A percentile compares a stretch with the other conserved stretches of the same genome.
Conservation (phyloP, 1,140 invertebrate genomes). For the Achatina immaculata region DNA sequence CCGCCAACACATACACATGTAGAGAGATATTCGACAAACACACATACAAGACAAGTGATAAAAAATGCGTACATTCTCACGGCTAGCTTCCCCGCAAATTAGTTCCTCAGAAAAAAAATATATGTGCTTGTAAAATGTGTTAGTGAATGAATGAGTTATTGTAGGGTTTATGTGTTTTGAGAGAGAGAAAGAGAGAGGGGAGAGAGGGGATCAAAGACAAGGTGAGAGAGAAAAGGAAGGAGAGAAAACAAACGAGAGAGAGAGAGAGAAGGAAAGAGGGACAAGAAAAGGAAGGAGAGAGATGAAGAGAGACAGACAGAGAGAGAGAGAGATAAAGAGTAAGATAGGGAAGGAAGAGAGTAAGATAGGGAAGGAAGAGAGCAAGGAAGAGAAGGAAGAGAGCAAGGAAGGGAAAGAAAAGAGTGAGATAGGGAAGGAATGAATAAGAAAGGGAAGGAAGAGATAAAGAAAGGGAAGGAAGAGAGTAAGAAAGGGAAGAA, state of each 20-base stretch:
- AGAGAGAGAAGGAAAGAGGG: background rate
- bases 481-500: background rate
- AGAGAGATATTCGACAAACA: too few relatives aligned
- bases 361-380: background rate
- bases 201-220: background rate
- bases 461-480: conserved; percentile 7
- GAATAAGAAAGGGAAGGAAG: background rate
- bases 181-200: conserved; percentile 3
- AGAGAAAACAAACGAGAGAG: background rate
- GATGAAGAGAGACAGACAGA: too few relatives aligned
- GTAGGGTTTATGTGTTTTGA: background rate
- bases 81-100: too few relatives aligned
- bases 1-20: too few relatives aligned
- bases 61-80: too few relatives aligned
- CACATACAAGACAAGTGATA: too few relatives aligned
- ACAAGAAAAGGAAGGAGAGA: background rate
- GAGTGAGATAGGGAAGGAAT: background rate
- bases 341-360: background rate
- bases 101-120: too few relatives aligned
- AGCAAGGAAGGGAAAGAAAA: background rate
- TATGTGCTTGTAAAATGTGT: too few relatives aligned
- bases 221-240: background rate
- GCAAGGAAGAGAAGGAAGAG: background rate
- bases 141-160: too few relatives aligned
- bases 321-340: background rate